Evolutionary conservation across 2,113 vertebrate genomes (phyloP), one percentile per base, ranked within the genome.

Genomic region (Vireo altiloquus): DNA sequence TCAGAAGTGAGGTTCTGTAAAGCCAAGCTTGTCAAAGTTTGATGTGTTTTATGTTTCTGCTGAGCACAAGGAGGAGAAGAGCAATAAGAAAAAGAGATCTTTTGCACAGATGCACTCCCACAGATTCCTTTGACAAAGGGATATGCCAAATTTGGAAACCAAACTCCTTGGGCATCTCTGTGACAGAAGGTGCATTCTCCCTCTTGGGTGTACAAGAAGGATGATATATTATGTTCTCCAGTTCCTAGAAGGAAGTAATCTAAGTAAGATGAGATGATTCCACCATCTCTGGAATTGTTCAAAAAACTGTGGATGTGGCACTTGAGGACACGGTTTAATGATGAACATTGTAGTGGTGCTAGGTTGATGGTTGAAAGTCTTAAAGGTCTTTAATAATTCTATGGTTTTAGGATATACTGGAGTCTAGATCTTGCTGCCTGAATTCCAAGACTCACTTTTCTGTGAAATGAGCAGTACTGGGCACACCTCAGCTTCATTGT

Each of bases 361-460:
- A 24, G 18, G 35, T 9, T 23, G 30, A 2, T 37, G 12, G 35
- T 4, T 49, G 49, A 33, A 49, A 18, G 10, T 37, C 35, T 9
- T 24, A 23, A 28, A 82, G 5, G 2, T 23, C 10, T 61, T 61
- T 15, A 35, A 40, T 5, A 33, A 23, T 23, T 49, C 15, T 10
- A 28, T 16, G 6, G 33, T 90, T 77, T 63, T 24, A 77, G 27
- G 27, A 56, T 6, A 37, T 13, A 4, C 22, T 37, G 22, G n/a
- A 69, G 37, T 20, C 28, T 1, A 0, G 23, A 31, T 37, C 33
- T 0, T 30, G 60, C 28, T 2, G 7, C 40, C 20, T 47, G 33
- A 46, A 59, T 46, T 42, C 17, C 75, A 52, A 42, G 10, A 11
- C 18, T 61, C 1, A 1, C 13, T 86, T 53, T n/a, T 49, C 12